Base-by-base conservation (phyloP, 2,888 invertebrate genomes). In the Pogonocherus hispidulus region DNA sequence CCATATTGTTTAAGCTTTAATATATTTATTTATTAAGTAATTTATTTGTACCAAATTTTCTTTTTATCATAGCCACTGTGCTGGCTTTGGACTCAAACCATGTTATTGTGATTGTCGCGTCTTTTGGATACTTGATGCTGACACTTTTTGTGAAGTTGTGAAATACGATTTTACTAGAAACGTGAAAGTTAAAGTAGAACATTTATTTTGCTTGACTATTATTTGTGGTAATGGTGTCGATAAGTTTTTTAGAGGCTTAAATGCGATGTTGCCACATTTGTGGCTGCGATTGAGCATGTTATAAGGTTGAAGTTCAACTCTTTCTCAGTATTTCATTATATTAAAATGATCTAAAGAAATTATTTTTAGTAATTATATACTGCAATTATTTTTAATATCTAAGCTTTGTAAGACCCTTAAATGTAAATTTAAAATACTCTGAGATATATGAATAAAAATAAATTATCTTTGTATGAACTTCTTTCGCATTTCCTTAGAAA, bases 21-120 rank as follows among this genome's bases (percentile, higher is more conserved):
- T 72, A 69, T 66, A 74, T 71, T 72, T 73, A 72, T 74, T 71
- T 73, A 72, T 70, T 74, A 72, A 69, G 69, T 69, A 65, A 71
- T 69, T 59, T 54, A 69, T 72, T 72, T 69, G 60, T 69, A 66
- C 63, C 60, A 62, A 51, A 57, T 47, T 54, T 22, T 18, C 9
- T 19, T 19, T 57, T 51, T 44, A 59, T 59, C 47, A 46, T 18
- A 59, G 46, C 47, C 46, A 22, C 37, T 44, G 22, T 14, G 3
- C 1, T n/a, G 14, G n/a, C 41, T 16, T n/a, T 11, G n/a, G 14
- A 16, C n/a, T 41, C 41, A 14, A 18, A 3, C 47, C 18, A 47
- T 20, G 5, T 47, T 47, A 47, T 47, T 47, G 20, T 47, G 47
- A 47, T 20, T 47, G n/a, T 19, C n/a, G 16, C 5, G 41, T n/a